These are phyloP conservation scores for Sarcophaga carnaria DNA, from an alignment of 2,888 invertebrate species.

Conservation along the genomic window DNA sequence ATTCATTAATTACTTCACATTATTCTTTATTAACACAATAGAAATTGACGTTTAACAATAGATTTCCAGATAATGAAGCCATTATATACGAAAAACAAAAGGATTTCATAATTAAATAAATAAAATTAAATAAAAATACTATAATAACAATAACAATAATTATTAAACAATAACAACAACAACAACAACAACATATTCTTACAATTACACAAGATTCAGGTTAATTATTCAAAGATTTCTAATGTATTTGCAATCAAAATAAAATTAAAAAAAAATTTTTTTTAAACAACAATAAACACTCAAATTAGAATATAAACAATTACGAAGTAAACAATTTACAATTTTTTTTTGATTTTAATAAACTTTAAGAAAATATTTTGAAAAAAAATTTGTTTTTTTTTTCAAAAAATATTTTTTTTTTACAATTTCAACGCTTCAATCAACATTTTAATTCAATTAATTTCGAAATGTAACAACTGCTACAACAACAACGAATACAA, in stretches of 20 bases:
- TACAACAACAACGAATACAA: background rate
- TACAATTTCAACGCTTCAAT: slow-evolving; percentile 75
- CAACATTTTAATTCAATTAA: slow-evolving; percentile 79
- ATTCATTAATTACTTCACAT: too few relatives aligned
- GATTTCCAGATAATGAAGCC: slow-evolving; percentile 23
- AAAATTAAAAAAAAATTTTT: background rate
- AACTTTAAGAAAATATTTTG: slow-evolving; percentile 48
- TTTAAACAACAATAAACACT: slow-evolving; percentile 12
- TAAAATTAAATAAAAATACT: slow-evolving; percentile 7
- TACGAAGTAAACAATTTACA: slow-evolving; percentile 30
- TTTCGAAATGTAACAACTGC: slow-evolving; percentile 71
- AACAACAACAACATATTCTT: background rate
- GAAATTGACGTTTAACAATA: slow-evolving; percentile 11
- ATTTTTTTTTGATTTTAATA: slow-evolving; percentile 30
- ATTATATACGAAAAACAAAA: slow-evolving; percentile 48
- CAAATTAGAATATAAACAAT: slow-evolving; percentile 22
- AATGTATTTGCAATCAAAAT: slow-evolving; percentile 45
- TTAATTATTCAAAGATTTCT: slow-evolving; percentile 56
- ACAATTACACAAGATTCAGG: slow-evolving; percentile 39
- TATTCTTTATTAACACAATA: background rate
- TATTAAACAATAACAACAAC: background rate
- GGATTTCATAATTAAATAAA: slow-evolving; percentile 47
- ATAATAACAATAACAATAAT: slow-evolving; percentile 16
- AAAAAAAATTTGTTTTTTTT: background rate
- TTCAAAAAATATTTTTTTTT: background rate